Evolutionary conservation across 2,888 invertebrate genomes (phyloP).

Genomic region (Camptogramma bilineatum): DNA sequence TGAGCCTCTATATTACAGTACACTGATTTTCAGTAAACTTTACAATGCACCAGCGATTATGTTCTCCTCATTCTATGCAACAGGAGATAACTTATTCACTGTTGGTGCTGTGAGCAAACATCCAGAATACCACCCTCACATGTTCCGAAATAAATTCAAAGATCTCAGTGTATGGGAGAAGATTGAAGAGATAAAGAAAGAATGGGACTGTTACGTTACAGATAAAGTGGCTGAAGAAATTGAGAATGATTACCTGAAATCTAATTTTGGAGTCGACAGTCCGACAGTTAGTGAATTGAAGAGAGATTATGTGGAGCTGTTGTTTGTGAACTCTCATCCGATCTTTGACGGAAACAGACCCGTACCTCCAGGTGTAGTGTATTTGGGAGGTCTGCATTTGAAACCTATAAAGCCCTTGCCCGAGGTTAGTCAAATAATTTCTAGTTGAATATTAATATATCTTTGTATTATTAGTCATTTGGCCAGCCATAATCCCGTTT

Average conservation of each 20-base stretch:
- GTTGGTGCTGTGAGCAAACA: conserved; percentile 50
- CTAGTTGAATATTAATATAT: neutral
- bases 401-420: conserved; percentile 49
- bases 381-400: conserved; percentile 52
- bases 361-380: conserved; percentile 52
- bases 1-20: conserved; percentile 45
- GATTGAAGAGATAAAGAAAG: conserved; percentile 41
- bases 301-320: conserved; percentile 51
- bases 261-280: conserved; percentile 46
- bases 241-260: conserved; percentile 46
- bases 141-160: conserved; percentile 40
- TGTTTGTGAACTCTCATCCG: conserved; percentile 51
- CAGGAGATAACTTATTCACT: conserved; percentile 39
- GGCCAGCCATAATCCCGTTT: no score
- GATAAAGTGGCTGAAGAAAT: conserved; percentile 25
- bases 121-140: conserved; percentile 44
- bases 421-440: conserved; percentile 41
- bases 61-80: conserved; percentile 48
- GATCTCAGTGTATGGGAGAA: conserved; percentile 43
- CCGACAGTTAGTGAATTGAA: conserved; percentile 49
- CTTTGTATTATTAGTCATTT: no score
- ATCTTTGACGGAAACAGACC: conserved; percentile 53
- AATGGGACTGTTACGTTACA: conserved; percentile 36
- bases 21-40: conserved; percentile 47
- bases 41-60: conserved; percentile 51